Evolutionary conservation across 2,888 invertebrate genomes (phyloP).

Genomic region (Fabriciana adippe): DNA sequence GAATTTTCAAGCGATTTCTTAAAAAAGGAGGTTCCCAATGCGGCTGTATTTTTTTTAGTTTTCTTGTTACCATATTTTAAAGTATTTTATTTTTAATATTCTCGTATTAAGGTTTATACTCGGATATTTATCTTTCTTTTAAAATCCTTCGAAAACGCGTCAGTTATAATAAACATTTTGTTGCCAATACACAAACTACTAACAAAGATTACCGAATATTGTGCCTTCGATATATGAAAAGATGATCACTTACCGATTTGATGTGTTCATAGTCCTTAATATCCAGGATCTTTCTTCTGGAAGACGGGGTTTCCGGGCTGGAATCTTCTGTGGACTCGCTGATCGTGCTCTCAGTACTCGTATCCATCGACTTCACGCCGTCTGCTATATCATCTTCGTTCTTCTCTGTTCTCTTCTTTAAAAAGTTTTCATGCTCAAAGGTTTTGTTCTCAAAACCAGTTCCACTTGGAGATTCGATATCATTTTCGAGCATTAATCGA

Average conservation of each 20-base stretch:
- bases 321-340: conserved; percentile 71
- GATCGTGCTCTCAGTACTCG: conserved; percentile 72
- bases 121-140: too few relatives aligned
- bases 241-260: conserved; percentile 67
- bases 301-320: conserved; percentile 68
- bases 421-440: conserved; percentile 74
- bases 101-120: too few relatives aligned
- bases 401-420: conserved; percentile 73
- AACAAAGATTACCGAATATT: background rate
- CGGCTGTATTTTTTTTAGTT: too few relatives aligned
- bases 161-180: conserved; percentile 3
- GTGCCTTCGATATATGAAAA: conserved; percentile 25
- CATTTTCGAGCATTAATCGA: conserved; percentile 63
- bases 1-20: too few relatives aligned
- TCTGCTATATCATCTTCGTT: conserved; percentile 61
- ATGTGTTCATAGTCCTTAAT: conserved; percentile 65
- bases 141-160: too few relatives aligned
- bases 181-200: conserved; percentile 29
- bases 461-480: conserved; percentile 74
- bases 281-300: conserved; percentile 65
- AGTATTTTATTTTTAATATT: too few relatives aligned
- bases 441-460: conserved; percentile 78
- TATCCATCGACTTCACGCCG: conserved; percentile 72
- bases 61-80: too few relatives aligned
- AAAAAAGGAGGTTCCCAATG: too few relatives aligned